A percentile compares a stretch with the other conserved stretches of the same genome.
Conservation (phyloP, 2,113 vertebrate species). For the Megaceryle maxima region DNA sequence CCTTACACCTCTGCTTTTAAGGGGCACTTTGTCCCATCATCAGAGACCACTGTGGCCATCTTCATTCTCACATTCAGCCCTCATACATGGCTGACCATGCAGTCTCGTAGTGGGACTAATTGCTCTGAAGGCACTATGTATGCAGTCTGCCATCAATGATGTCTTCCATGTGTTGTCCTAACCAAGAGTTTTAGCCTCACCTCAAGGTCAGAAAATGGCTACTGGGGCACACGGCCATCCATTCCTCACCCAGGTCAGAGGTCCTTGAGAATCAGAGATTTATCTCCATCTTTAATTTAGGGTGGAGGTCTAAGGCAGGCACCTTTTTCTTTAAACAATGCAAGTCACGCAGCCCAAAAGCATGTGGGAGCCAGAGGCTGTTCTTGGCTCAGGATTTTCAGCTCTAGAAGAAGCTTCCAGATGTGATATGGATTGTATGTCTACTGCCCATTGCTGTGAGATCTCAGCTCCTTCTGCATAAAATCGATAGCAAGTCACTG, state of each 20-base stretch:
- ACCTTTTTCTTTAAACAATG: background rate
- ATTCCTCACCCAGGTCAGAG: background rate
- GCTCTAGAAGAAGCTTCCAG: slow-evolving; percentile 1
- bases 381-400: background rate
- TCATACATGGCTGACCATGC: background rate
- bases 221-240: background rate
- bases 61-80: background rate
- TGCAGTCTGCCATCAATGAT: background rate
- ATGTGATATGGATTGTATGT: background rate
- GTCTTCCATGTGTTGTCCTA: background rate
- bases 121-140: background rate
- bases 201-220: background rate
- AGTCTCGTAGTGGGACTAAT: background rate
- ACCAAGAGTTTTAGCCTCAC: background rate
- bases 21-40: background rate
- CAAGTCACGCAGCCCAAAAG: background rate
- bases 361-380: background rate
- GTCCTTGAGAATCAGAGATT: background rate
- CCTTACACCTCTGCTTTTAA: background rate
- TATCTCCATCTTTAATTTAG: background rate
- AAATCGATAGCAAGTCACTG: background rate
- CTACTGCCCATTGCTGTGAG: background rate
- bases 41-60: background rate
- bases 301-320: background rate
- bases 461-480: background rate